These are phyloP conservation scores for Sciurus niger DNA, from an alignment of 2,113 vertebrate species.

Conservation along the genomic window DNA sequence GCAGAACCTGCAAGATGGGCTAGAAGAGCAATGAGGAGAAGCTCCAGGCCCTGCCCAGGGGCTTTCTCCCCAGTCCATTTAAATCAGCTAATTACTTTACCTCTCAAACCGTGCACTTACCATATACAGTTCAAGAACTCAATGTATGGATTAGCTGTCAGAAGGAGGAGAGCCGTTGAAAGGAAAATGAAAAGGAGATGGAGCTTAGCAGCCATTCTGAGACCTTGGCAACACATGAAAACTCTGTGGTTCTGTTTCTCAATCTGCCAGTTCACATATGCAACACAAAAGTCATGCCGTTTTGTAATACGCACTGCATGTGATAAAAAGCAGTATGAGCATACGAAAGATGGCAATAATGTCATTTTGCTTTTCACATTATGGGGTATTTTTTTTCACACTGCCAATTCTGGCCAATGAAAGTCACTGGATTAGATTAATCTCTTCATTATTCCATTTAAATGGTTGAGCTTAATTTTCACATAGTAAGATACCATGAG, in stretches of 20 bases:
- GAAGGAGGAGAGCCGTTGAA: neutral
- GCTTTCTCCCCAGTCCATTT: neutral
- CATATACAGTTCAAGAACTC: neutral
- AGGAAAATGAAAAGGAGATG: neutral
- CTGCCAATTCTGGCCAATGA: constrained; percentile 29
- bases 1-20: neutral
- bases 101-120: neutral
- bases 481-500: neutral
- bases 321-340: neutral
- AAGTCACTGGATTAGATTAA: neutral
- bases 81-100: constrained; percentile 21
- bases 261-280: neutral
- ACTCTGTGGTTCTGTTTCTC: neutral
- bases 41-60: neutral
- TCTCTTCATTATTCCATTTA: neutral
- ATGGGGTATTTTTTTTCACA: neutral
- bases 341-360: neutral
- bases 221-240: neutral
- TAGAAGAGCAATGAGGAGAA: neutral
- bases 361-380: neutral
- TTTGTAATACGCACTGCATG: neutral
- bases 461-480: neutral
- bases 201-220: neutral
- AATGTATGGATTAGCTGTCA: neutral
- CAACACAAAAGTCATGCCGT: neutral